Conservation (phyloP, 2,888 invertebrate genomes). For the Dendrolimus pini region DNA sequence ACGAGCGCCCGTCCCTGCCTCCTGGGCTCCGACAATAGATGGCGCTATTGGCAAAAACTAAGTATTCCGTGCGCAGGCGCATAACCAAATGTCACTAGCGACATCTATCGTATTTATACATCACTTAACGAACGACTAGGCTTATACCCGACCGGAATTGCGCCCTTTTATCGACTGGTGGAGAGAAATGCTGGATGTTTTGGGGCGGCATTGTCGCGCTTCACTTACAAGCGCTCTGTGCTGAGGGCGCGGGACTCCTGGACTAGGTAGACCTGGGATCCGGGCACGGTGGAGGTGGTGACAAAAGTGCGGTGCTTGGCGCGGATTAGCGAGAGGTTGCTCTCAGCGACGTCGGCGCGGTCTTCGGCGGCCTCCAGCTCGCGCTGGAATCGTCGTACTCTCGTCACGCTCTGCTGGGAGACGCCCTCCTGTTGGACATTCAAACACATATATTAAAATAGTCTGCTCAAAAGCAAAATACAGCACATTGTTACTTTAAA, state of each 20-base stretch:
- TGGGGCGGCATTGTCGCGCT: constrained; percentile 39
- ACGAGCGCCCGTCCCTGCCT: constrained; percentile 63
- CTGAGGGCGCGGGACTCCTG: constrained; percentile 86
- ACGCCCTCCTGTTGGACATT: constrained; percentile 84
- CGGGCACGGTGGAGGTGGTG: constrained; percentile 94
- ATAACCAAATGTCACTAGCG: constrained; percentile 21
- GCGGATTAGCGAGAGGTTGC: constrained; percentile 95
- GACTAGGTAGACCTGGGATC: constrained; percentile 93
- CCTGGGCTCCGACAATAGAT: constrained; percentile 23
- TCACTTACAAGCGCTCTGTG: constrained; percentile 45
- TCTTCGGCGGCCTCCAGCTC: constrained; percentile 98
- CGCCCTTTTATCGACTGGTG: constrained; percentile 53
- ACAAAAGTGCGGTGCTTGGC: constrained; percentile 99
- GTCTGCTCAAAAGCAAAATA: no score
- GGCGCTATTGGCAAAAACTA: constrained; percentile 22
- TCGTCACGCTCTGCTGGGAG: constrained; percentile 93
- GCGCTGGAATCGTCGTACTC: constrained; percentile 98
- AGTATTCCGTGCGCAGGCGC: background rate
- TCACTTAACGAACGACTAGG: constrained; percentile 71
- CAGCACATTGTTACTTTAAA: no score
- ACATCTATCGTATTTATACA: constrained; percentile 40
- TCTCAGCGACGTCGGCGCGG: constrained; percentile 96
- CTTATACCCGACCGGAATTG: constrained; percentile 73
- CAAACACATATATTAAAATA: background rate
- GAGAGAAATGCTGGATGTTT: constrained; percentile 63